phyloP scores from a whole-genome alignment of 2,113 vertebrate species.

The Corythoichthys haematopterus region DNA sequence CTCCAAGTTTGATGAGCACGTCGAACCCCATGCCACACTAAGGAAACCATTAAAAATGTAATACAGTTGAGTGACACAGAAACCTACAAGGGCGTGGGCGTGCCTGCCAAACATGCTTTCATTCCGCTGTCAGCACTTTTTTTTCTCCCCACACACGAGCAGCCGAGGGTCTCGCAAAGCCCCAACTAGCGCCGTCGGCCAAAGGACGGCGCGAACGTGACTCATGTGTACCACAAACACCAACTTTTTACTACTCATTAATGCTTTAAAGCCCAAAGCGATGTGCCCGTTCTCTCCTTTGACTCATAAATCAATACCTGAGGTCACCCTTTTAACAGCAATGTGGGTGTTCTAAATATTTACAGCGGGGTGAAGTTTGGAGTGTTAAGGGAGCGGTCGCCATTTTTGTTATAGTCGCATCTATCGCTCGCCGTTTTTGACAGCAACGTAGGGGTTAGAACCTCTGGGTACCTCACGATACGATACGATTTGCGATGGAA shows the following conservation, averaged over 20 bases:
- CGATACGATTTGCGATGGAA: too few species aligned
- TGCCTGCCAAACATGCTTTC: slow-evolving; percentile 76
- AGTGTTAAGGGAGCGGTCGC: not conserved
- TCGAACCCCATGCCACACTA: slow-evolving; percentile 61
- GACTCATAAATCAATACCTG: slow-evolving; percentile 7
- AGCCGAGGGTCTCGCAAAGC: slow-evolving; percentile 52
- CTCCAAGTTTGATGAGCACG: slow-evolving; percentile 23
- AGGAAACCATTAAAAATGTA: slow-evolving; percentile 86
- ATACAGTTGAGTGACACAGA: slow-evolving; percentile 78
- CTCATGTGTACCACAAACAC: slow-evolving; percentile 30
- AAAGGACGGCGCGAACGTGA: slow-evolving; percentile 35
- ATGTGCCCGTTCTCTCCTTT: not conserved
- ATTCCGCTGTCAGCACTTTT: slow-evolving; percentile 73
- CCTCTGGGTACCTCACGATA: too few species aligned
- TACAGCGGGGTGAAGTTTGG: not conserved
- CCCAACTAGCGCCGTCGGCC: not conserved
- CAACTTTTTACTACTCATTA: slow-evolving; percentile 2
- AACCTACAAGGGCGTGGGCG: slow-evolving; percentile 84
- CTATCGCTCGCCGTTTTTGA: too few species aligned
- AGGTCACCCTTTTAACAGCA: not conserved
- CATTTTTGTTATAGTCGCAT: not conserved
- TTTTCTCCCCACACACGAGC: slow-evolving; percentile 52
- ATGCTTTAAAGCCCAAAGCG: slow-evolving; percentile 4
- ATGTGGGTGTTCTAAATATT: not conserved
- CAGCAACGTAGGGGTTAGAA: too few species aligned